phyloP scores from a whole-genome alignment of 2,797 vertebrate species.

The Lacerta bilineata region DNA sequence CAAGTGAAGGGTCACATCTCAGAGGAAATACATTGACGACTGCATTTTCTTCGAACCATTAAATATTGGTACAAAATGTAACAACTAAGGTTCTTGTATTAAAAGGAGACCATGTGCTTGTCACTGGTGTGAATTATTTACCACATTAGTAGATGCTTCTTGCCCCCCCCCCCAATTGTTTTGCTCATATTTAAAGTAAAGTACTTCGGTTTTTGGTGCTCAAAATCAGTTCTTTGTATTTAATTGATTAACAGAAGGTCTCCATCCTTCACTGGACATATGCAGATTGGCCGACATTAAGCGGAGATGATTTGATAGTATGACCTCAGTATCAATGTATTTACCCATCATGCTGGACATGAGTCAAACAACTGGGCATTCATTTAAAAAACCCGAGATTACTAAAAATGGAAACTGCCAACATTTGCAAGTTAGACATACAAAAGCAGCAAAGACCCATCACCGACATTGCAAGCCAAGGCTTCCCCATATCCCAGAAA shows the following conservation, averaged over 20 bases:
- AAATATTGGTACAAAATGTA: not conserved
- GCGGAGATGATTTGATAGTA: slow-evolving; percentile 37
- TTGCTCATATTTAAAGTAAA: slow-evolving; percentile 61
- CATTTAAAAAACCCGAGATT: slow-evolving; percentile 42
- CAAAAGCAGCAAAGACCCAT: slow-evolving; percentile 45
- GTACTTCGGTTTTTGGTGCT: slow-evolving; percentile 55
- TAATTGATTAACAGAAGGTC: slow-evolving; percentile 62
- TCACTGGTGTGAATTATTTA: slow-evolving; percentile 44
- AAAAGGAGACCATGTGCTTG: slow-evolving; percentile 29
- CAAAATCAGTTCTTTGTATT: slow-evolving; percentile 54
- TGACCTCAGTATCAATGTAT: slow-evolving; percentile 39
- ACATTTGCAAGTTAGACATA: slow-evolving; percentile 55
- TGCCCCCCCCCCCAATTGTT: slow-evolving; percentile 50
- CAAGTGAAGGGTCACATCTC: not conserved
- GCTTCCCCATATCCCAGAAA: slow-evolving; percentile 30
- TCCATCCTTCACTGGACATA: slow-evolving; percentile 27
- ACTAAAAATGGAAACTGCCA: slow-evolving; percentile 55
- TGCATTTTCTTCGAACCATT: slow-evolving; percentile 12
- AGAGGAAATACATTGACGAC: not conserved
- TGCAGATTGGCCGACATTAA: not conserved
- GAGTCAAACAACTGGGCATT: slow-evolving; percentile 49
- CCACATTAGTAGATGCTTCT: slow-evolving; percentile 42
- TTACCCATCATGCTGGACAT: slow-evolving; percentile 12
- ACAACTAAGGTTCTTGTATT: not conserved
- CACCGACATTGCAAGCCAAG: slow-evolving; percentile 46